Evolutionary conservation across 2,888 invertebrate species (phyloP), one percentile per base, ranked within the genome.

Genomic region (Nasonovia ribisnigri): DNA sequence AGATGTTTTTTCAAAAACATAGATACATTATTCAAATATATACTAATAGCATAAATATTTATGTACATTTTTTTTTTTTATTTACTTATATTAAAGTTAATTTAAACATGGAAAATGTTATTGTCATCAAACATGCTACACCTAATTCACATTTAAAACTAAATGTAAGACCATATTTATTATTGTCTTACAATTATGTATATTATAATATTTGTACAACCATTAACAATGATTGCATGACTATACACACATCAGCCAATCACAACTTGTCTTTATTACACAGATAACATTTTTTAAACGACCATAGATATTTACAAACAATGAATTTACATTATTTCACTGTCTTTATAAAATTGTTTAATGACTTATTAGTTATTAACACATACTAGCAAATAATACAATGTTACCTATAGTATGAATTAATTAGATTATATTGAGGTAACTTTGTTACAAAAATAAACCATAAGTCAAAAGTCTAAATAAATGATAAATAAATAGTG

Each of bases 221-320:
- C n/a, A 93, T 60, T 93, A 90, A 90, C 26, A 90, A n/a, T 86
- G 46, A 88, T 57, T 88, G 29, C 24, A 29, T 67, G 8, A 48
- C 16, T 88, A 42, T 42, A 88, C 48, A 51, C 42, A 48, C 16
- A 92, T 24, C 16, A 48, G 36, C 92, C 60, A 87, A 92, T 92
- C 36, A 84, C 84, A 57, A 86, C 43, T 91, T 86, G 26, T 57
- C 26, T 57, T n/a, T n/a, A 91, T 54, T 60, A 43, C 54, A 88
- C 36, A 88, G 88, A 92, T 92, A 88, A 92, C 67, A 92, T 87
- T 10, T 48, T 48, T 88, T n/a, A 46, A 60, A 88, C 42, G 11
- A 29, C 67, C 42, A 51, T 51, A n/a, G 42, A 51, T 88, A 29
- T 16, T 84, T 8, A 43, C n/a, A 67, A 77, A 92, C 51, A 92